Evolutionary conservation across 2,797 vertebrate genomes (phyloP).

Genomic region (Tauraco hartlaubi): DNA sequence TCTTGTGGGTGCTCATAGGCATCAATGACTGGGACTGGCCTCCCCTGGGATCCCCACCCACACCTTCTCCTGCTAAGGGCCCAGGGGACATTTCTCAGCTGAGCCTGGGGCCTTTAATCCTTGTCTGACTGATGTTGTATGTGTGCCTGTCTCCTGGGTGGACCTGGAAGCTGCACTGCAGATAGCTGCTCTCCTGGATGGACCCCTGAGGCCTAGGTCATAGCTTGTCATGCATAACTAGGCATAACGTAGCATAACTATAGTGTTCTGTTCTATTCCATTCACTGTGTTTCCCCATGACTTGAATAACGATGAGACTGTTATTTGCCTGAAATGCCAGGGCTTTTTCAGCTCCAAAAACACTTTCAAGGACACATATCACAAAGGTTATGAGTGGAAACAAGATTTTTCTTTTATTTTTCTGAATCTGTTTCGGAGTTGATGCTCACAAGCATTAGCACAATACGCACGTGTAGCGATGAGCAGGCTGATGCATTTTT

Average conservation of each 20-base stretch:
- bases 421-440: not conserved
- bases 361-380: not conserved
- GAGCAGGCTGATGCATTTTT: not conserved
- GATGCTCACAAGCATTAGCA: not conserved
- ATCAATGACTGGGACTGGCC: not conserved
- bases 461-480: not conserved
- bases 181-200: not conserved
- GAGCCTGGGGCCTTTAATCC: not conserved
- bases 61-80: not conserved
- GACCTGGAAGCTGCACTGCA: no score
- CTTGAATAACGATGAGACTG: not conserved
- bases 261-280: not conserved
- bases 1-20: not conserved
- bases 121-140: not conserved
- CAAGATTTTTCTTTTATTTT: not conserved
- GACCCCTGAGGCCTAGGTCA: not conserved
- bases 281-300: not conserved
- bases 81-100: not conserved
- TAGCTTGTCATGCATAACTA: not conserved
- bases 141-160: not conserved
- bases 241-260: not conserved
- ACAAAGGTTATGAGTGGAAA: not conserved
- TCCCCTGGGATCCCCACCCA: not conserved
- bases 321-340: not conserved
- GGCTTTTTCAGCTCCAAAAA: not conserved